A percentile compares a stretch with the other conserved stretches of the same genome.
phyloP scores from a whole-genome alignment of 2,888 invertebrate species.

The Onthophagus sagittarius region DNA sequence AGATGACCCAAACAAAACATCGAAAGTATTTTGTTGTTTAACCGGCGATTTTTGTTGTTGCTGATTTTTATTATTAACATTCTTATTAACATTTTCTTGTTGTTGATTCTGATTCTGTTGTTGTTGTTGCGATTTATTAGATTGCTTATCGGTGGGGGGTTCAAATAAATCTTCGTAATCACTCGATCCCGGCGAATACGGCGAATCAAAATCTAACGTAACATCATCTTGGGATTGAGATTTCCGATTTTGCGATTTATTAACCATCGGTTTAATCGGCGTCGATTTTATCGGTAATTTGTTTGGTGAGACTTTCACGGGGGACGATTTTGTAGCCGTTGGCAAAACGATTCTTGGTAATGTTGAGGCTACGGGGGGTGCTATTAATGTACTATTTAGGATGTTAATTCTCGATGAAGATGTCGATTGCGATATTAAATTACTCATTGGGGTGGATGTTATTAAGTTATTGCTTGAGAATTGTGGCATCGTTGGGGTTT shows the following conservation, averaged over 20 bases:
- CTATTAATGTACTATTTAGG: conserved; percentile 41
- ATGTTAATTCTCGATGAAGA: conserved; percentile 43
- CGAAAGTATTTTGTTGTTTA: conserved; percentile 54
- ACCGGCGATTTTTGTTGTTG: conserved; percentile 11
- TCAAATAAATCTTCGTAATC: conserved; percentile 85
- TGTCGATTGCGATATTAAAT: conserved; percentile 31
- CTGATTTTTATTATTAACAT: not conserved
- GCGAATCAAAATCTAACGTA: conserved; percentile 74
- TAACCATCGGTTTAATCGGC: conserved; percentile 56
- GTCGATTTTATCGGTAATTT: conserved; percentile 56
- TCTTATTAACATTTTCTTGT: not conserved
- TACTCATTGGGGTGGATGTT: conserved; percentile 41
- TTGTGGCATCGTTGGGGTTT: conserved; percentile 32
- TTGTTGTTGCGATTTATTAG: conserved; percentile 18
- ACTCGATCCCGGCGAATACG: conserved; percentile 86
- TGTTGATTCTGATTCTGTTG: conserved; percentile 26
- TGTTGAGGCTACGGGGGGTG: conserved; percentile 38
- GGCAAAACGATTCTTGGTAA: conserved; percentile 52
- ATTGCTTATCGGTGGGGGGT: conserved; percentile 59
- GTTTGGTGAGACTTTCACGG: conserved; percentile 48
- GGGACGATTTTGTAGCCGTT: conserved; percentile 50
- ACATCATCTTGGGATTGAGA: conserved; percentile 40
- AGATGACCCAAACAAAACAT: conserved; percentile 61
- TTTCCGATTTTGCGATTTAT: conserved; percentile 30
- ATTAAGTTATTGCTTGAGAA: conserved; percentile 42